phyloP scores from a whole-genome alignment of 1,140 invertebrate genomes.

The Brachionus calyciflorus region DNA sequence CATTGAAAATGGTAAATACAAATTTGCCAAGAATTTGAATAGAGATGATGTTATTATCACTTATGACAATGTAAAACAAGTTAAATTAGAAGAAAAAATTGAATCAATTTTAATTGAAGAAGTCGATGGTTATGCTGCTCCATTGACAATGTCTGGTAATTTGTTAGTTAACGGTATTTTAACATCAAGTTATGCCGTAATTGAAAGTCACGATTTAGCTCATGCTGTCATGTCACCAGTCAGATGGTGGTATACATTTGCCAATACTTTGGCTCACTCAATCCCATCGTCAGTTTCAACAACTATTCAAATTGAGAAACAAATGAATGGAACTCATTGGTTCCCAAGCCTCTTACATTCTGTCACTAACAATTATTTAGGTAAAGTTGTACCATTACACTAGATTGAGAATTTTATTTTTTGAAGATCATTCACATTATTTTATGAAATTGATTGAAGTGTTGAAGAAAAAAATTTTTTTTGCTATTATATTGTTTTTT shows the following conservation, averaged over 20 bases:
- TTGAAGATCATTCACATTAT: conserved; percentile 12
- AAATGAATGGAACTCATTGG: conserved; percentile 44
- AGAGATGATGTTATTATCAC: conserved; percentile 7
- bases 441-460: background rate
- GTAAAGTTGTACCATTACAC: conserved; percentile 13
- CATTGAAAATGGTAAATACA: conserved; percentile 3
- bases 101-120: conserved; percentile 20
- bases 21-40: conserved; percentile 37
- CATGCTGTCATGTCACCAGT: conserved; percentile 62
- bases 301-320: conserved; percentile 21
- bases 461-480: too few species aligned
- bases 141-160: conserved; percentile 79
- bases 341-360: conserved; percentile 28
- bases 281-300: background rate
- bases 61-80: background rate
- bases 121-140: conserved; percentile 64
- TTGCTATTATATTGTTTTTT: too few species aligned
- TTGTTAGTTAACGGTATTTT: conserved; percentile 83
- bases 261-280: background rate
- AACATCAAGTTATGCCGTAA: conserved; percentile 87
- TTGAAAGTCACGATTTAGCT: conserved; percentile 79
- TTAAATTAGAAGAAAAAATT: conserved; percentile 22
- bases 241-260: conserved; percentile 44
- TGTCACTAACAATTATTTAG: conserved; percentile 28
- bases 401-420: conserved; percentile 12